Evolutionary conservation across 2,797 vertebrate species (phyloP).

Genomic region (Nyctibius grandis): DNA sequence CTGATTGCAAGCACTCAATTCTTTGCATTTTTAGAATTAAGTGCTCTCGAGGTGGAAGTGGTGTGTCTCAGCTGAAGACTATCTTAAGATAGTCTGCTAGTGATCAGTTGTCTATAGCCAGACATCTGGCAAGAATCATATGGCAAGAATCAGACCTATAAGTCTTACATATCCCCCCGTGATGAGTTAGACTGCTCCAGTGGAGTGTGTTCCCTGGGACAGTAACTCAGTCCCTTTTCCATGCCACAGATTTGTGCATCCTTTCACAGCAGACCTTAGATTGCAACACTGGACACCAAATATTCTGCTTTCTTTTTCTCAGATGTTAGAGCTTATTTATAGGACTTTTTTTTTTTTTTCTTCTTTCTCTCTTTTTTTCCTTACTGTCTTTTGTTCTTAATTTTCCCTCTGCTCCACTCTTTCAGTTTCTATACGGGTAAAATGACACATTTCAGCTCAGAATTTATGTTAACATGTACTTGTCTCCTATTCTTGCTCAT

Average conservation of each 20-base stretch:
- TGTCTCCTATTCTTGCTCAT: background rate
- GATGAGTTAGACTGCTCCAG: background rate
- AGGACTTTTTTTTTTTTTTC: background rate
- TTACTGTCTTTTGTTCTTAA: background rate
- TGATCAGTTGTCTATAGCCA: background rate
- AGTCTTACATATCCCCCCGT: background rate
- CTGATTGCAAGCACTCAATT: background rate
- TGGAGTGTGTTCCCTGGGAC: background rate
- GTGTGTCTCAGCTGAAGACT: background rate
- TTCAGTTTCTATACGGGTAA: background rate
- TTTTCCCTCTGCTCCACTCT: background rate
- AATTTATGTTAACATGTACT: background rate
- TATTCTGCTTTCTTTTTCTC: background rate
- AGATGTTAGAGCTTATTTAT: background rate
- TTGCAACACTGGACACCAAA: background rate
- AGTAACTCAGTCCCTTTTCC: background rate
- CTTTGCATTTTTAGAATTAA: constrained; percentile 11
- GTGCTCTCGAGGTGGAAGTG: background rate
- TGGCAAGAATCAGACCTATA: background rate
- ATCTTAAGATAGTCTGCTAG: background rate
- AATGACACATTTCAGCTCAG: background rate
- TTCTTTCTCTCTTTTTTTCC: background rate
- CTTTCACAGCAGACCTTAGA: background rate
- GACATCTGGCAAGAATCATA: background rate
- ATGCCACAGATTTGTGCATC: background rate